These are phyloP conservation scores for Malurus splendens DNA, from an alignment of 2,797 vertebrate genomes.

Conservation along the genomic window DNA sequence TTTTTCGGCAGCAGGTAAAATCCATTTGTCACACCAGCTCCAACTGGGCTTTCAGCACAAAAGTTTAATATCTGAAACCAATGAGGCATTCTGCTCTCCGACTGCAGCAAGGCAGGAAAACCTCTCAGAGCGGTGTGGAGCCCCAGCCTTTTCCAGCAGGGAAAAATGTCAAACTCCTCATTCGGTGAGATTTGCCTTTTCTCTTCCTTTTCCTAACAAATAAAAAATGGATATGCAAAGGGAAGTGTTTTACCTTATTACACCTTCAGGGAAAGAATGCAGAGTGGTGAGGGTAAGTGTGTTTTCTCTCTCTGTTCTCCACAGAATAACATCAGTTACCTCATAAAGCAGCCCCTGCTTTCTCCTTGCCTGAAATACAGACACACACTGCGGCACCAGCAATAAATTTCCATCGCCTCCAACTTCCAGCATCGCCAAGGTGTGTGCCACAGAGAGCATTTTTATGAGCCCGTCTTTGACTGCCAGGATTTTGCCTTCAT, in stretches of 20 bases:
- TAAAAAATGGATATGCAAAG: slow-evolving; percentile 43
- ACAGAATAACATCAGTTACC: slow-evolving; percentile 45
- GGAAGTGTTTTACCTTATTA: slow-evolving; percentile 44
- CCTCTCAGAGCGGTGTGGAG: neutral
- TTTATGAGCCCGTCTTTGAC: slow-evolving; percentile 66
- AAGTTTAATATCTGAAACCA: slow-evolving; percentile 78
- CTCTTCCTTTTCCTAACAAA: slow-evolving; percentile 46
- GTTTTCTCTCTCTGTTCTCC: slow-evolving; percentile 46
- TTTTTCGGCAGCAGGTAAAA: slow-evolving; percentile 81
- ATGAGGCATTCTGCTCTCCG: slow-evolving; percentile 69
- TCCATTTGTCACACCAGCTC: slow-evolving; percentile 84
- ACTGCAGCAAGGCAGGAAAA: slow-evolving; percentile 36
- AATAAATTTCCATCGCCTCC: slow-evolving; percentile 61
- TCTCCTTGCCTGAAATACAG: slow-evolving; percentile 53
- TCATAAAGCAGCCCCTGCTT: slow-evolving; percentile 54
- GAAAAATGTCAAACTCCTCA: slow-evolving; percentile 12
- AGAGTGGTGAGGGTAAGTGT: neutral
- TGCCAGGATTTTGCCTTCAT: slow-evolving; percentile 70
- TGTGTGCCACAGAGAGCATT: slow-evolving; percentile 59
- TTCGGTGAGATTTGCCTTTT: neutral
- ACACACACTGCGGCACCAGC: slow-evolving; percentile 15
- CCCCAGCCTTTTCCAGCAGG: slow-evolving; percentile 10
- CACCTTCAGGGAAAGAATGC: slow-evolving; percentile 35
- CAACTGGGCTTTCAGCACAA: slow-evolving; percentile 71
- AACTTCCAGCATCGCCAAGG: slow-evolving; percentile 41